phyloP scores from a whole-genome alignment of 1,140 invertebrate genomes.

The Meloidogyne hapla region DNA sequence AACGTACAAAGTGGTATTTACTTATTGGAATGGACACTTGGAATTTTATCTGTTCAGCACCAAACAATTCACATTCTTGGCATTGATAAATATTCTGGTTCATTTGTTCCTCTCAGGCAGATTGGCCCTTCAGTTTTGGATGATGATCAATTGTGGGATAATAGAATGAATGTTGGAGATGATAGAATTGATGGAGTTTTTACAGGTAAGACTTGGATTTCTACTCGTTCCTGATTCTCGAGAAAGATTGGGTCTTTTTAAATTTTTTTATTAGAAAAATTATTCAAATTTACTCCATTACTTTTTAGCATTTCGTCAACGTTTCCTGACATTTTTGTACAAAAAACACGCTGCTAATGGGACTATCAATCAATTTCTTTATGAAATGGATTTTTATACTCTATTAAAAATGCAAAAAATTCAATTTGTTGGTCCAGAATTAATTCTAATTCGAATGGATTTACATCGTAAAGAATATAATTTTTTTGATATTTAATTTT shows the following conservation, averaged over 20 bases:
- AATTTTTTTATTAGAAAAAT: not conserved
- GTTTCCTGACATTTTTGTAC: conserved; percentile 46
- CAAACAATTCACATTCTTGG: conserved; percentile 49
- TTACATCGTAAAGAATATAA: not conserved
- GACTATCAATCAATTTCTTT: conserved; percentile 30
- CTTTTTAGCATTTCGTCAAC: conserved; percentile 46
- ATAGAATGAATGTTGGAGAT: conserved; percentile 14
- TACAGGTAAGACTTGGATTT: conserved; percentile 34
- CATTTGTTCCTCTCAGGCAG: conserved; percentile 31
- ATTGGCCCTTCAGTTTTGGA: conserved; percentile 45
- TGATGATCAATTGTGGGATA: conserved; percentile 33
- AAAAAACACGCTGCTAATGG: conserved; percentile 35
- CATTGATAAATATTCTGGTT: conserved; percentile 37
- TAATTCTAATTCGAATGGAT: conserved; percentile 40
- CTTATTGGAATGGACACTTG: conserved; percentile 46
- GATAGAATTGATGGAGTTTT: conserved; percentile 36
- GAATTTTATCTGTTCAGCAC: conserved; percentile 50
- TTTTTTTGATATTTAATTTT: conserved; percentile 4
- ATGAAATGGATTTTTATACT: conserved; percentile 38
- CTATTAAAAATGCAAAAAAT: conserved; percentile 44
- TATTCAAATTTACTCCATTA: not conserved
- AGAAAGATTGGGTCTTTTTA: not conserved
- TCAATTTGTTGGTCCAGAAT: conserved; percentile 45
- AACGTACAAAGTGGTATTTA: conserved; percentile 36
- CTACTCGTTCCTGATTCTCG: not conserved